Evolutionary conservation across 2,797 vertebrate species (phyloP), one percentile per base, ranked within the genome.

Genomic region (Menidia menidia): DNA sequence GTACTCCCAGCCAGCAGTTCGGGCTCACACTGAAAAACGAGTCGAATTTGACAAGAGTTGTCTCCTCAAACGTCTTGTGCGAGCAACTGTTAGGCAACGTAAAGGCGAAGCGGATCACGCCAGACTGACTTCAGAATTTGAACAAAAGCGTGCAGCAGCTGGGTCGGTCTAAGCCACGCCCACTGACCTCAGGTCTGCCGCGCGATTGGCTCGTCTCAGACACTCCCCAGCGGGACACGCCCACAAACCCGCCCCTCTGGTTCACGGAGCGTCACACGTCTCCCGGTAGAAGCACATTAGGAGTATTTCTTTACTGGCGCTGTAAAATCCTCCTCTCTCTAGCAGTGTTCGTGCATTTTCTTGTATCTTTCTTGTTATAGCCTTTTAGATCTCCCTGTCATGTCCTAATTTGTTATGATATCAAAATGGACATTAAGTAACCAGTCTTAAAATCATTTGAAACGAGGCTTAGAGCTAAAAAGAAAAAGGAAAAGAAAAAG

Each of bases 141-240:
- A 90, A 90, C 87, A 87, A 87, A 88, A 87, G 87, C 91, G 77
- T 92, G 92, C 77, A 63, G 79, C 81, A 87, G 82, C 81, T 84
- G 83, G 71, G 85, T 81, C 79, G 48, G 79, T 68, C 0, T 35
- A 2, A 4, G 3, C 18, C 63, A 56, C 86, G 87, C 89, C 91
- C 77, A 61, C 31, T 0, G 3, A 60, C 10, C 64, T 61, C 66
- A 52, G 13, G 13, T 55, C 57, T 56, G 15, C 15, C 14, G 15
- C 59, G 2, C 75, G 66, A 92, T 89, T 90, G 88, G 92, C 68
- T 78, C 48, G 30, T 0, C 4, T 8, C 62, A 60, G 71, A 75
- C 91, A 89, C 81, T 90, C 88, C 92, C 87, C 64, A 48, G 72
- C n/a, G 58, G 61, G 73, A 50, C 73, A 61, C 83, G 72, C 76